A percentile compares a stretch with the other conserved stretches of the same genome.
These are phyloP conservation scores for Aleiodes leptofemur DNA, from an alignment of 2,888 invertebrate genomes.

Conservation along the genomic window DNA sequence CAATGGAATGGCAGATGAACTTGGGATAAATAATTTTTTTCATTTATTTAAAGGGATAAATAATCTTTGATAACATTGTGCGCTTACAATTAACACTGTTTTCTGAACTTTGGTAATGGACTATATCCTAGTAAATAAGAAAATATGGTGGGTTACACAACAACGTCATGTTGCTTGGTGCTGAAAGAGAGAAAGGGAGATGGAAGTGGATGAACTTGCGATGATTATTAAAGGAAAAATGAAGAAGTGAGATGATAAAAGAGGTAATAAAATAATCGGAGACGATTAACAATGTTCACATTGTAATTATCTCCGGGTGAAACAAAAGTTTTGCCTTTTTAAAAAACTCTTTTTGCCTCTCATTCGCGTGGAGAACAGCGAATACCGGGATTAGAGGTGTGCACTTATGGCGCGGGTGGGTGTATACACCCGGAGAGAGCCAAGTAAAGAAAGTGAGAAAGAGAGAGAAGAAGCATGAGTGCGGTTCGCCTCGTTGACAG, in stretches of 20 bases:
- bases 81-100: too few species aligned
- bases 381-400: slow-evolving; percentile 23
- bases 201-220: neutral
- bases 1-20: too few species aligned
- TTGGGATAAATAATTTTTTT: too few species aligned
- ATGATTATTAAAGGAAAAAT: too few species aligned
- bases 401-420: slow-evolving; percentile 17
- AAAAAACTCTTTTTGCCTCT: neutral
- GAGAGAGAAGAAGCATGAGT: slow-evolving; percentile 11
- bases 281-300: slow-evolving; percentile 30
- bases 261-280: slow-evolving; percentile 13
- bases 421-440: neutral
- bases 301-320: neutral
- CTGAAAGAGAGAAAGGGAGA: neutral
- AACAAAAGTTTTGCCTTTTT: neutral
- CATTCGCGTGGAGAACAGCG: neutral
- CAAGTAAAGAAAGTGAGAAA: neutral
- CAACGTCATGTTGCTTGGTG: neutral
- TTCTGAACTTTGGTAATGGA: too few species aligned
- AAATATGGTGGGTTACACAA: too few species aligned
- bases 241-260: neutral
- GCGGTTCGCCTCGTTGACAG: slow-evolving; percentile 20
- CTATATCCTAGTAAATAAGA: too few species aligned
- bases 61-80: too few species aligned
- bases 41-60: too few species aligned